Conservation (phyloP, 1,140 invertebrate species). For the Aphidius gifuensis region DNA sequence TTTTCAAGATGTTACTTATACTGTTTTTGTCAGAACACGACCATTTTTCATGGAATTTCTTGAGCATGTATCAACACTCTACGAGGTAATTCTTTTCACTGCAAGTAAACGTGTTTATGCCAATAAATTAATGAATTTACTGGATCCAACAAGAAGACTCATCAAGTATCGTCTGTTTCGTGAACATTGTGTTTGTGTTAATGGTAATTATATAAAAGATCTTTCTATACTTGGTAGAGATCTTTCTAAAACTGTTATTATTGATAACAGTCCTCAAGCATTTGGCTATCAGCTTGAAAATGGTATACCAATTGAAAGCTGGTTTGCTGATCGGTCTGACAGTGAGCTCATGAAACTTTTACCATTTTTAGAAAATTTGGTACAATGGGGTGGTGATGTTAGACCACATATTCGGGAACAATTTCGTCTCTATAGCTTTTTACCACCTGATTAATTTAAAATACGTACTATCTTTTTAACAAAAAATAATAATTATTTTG, state of each 20-base stretch:
- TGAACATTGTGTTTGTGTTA: slow-evolving; percentile 93
- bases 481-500: no score
- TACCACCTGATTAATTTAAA: slow-evolving; percentile 75
- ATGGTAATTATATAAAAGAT: slow-evolving; percentile 97
- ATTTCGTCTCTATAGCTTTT: slow-evolving; percentile 83
- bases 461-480: background rate
- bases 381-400: slow-evolving; percentile 82
- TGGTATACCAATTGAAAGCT: slow-evolving; percentile 96
- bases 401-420: slow-evolving; percentile 85
- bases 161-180: slow-evolving; percentile 91
- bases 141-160: slow-evolving; percentile 85
- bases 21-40: slow-evolving; percentile 88
- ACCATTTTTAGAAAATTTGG: slow-evolving; percentile 89
- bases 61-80: slow-evolving; percentile 82
- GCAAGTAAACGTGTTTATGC: slow-evolving; percentile 95
- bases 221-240: slow-evolving; percentile 89
- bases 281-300: slow-evolving; percentile 94
- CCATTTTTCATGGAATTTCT: slow-evolving; percentile 91
- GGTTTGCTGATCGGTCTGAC: slow-evolving; percentile 91
- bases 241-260: slow-evolving; percentile 86
- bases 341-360: slow-evolving; percentile 88
- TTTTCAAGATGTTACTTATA: slow-evolving; percentile 87
- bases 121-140: slow-evolving; percentile 87
- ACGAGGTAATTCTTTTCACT: slow-evolving; percentile 95
- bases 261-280: slow-evolving; percentile 90